These are phyloP conservation scores for Sebastes cheni DNA, from an alignment of 2,797 vertebrate genomes.

Conservation along the genomic window DNA sequence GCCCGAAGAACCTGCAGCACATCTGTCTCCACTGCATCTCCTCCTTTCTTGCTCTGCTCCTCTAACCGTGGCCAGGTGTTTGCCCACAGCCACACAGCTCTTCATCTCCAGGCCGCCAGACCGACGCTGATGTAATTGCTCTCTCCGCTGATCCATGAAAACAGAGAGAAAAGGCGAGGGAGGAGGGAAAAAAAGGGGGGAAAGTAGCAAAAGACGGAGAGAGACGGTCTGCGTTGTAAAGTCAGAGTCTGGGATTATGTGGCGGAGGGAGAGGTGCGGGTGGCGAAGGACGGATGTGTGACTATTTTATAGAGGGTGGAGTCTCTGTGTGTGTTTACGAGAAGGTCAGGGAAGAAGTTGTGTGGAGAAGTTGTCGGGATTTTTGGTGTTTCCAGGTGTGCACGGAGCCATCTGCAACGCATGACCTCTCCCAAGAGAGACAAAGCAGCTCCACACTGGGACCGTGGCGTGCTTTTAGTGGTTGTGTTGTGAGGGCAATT, in stretches of 20 bases:
- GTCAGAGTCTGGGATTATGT: conserved; percentile 40
- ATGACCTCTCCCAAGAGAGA: conserved; percentile 54
- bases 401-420: conserved; percentile 13
- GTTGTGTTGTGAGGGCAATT: conserved; percentile 62
- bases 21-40: conserved; percentile 65
- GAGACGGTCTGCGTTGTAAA: conserved; percentile 37
- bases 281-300: conserved; percentile 26
- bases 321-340: conserved; percentile 49
- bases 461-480: conserved; percentile 60
- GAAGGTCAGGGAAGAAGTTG: conserved; percentile 59
- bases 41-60: conserved; percentile 54
- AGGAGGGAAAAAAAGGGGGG: not conserved
- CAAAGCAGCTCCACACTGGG: conserved; percentile 39
- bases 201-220: conserved; percentile 34
- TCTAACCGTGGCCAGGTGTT: conserved; percentile 79
- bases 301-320: conserved; percentile 64
- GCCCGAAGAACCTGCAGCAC: conserved; percentile 70
- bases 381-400: conserved; percentile 41
- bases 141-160: conserved; percentile 79
- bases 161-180: conserved; percentile 62
- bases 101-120: conserved; percentile 74
- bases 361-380: conserved; percentile 9
- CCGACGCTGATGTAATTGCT: conserved; percentile 81
- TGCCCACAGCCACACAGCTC: conserved; percentile 74
- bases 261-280: conserved; percentile 46